Evolutionary conservation across 2,797 vertebrate genomes (phyloP), one percentile per base, ranked within the genome.

Genomic region (Periparus ater): DNA sequence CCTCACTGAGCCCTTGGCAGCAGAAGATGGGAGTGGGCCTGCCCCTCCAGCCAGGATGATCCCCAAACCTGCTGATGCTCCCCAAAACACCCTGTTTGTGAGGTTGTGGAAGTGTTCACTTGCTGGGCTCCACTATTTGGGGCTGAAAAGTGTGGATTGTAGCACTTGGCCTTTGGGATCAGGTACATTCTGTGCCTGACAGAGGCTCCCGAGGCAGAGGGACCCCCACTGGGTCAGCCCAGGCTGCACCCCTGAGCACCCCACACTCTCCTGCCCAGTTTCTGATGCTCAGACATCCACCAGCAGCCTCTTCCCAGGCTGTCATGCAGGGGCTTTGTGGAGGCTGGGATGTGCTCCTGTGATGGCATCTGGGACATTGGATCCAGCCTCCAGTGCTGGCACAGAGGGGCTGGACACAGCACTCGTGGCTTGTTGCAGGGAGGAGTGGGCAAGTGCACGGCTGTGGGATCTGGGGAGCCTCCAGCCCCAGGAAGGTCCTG

Each of bases 311-410:
- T 7, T 42, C 16, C 38, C 3, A 0, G 22, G 42, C 47, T 84
- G 27, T 23, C 55, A 55, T 2, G 12, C 0, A 0, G 1, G 11
- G 29, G 6, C 6, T 4, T 32, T 29, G 4, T 1, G 10, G 17
- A 34, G 3, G 20, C 73, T 38, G 50, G 57, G 23, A 22, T 22
- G 50, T 14, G 36, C 13, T 50, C 34, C 63, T 58, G 51, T 6
- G 17, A 11, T 26, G 29, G 45, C 48, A 48, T 8, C 18, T 13
- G 19, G 65, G 57, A 13, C 44, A 22, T 44, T 13, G 27, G n/a
- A 13, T 53, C 34, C 54, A 58, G 53, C 13, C 44, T 14, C 8
- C 1, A 3, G 6, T 1, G 34, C 7, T 2, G n/a, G 54, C 25
- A 20, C 11, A 19, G 44, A n/a, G 38, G 32, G 53, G 9, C 23